Evolutionary conservation across 2,797 vertebrate species (phyloP), one percentile per base, ranked within the genome.

Genomic region (Platyrinchus mystaceus): DNA sequence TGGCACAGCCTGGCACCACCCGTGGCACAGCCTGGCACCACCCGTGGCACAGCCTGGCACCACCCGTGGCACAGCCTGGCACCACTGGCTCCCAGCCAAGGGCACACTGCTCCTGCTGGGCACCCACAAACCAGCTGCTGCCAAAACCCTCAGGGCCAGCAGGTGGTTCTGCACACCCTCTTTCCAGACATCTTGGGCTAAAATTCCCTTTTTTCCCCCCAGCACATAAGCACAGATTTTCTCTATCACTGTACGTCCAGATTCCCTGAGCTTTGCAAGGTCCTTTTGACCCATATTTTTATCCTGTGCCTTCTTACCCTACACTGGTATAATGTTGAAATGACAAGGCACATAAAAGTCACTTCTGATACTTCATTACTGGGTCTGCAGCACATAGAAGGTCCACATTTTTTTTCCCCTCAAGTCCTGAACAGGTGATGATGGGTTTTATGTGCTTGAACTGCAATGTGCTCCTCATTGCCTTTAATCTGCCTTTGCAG

Each of bases 401-500:
- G 46, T 27, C 19, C 46, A 37, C 14, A 19, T 53, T 7, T 64
- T 50, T 53, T 49, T 44, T 50, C 34, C 17, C 12, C 10, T 87
- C 71, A 64, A 66, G 62, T 80, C 34, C 82, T 58, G 58, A 59
- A 12, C n/a, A 17, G 43, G 58, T 76, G 77, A 41, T 30, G 62
- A 89, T 32, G 49, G 43, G 28, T 6, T 90, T 93, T 64, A 80
- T 87, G 50, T 14, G 23, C 52, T 90, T 87, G 68, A 92, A 93
- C 70, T 47, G 50, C 87, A 70, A 3, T 6, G 47, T 49, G 81
- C 37, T 86, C 78, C 92, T 92, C 71, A 43, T 92, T 95, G 92
- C 87, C 92, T 94, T 95, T 92, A 94, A 94, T 96, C 76, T 96
- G 92, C 69, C 91, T 96, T 96, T 95, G 89, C 73, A 86, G 50